phyloP scores from a whole-genome alignment of 2,797 vertebrate genomes.

The Anabacerthia variegaticeps region DNA sequence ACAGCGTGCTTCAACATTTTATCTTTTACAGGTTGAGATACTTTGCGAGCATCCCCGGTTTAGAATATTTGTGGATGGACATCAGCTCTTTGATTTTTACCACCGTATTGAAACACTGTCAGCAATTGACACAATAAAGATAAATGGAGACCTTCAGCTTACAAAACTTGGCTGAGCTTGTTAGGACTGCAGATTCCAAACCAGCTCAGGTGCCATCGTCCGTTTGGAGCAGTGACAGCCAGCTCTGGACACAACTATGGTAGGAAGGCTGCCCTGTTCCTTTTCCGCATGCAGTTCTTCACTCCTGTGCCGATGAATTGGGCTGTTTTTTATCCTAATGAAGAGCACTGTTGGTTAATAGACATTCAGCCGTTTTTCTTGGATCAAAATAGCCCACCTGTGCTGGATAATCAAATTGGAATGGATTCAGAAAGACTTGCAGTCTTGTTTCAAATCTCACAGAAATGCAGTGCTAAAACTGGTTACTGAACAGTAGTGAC shows the following conservation, averaged over 20 bases:
- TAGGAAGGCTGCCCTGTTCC: slow-evolving; percentile 63
- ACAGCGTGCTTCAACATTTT: background rate
- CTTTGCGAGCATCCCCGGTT: slow-evolving; percentile 98
- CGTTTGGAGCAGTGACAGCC: slow-evolving; percentile 67
- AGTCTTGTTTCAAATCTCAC: slow-evolving; percentile 60
- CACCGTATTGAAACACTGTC: slow-evolving; percentile 94
- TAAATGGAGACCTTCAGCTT: slow-evolving; percentile 95
- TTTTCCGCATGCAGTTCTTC: slow-evolving; percentile 71
- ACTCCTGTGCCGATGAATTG: slow-evolving; percentile 61
- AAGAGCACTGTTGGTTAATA: slow-evolving; percentile 68
- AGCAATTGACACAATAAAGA: slow-evolving; percentile 94
- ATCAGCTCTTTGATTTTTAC: slow-evolving; percentile 99
- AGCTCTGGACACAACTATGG: slow-evolving; percentile 66
- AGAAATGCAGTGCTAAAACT: slow-evolving; percentile 64
- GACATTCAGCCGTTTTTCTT: slow-evolving; percentile 69
- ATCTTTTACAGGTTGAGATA: slow-evolving; percentile 90
- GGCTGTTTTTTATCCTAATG: slow-evolving; percentile 58
- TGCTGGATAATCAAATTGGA: slow-evolving; percentile 75
- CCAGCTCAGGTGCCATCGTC: slow-evolving; percentile 57
- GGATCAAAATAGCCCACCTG: slow-evolving; percentile 68
- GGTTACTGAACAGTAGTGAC: slow-evolving; percentile 39
- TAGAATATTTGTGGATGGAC: slow-evolving; percentile 98
- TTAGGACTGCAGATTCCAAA: slow-evolving; percentile 65
- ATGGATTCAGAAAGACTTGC: slow-evolving; percentile 65
- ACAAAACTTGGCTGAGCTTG: slow-evolving; percentile 92